Evolutionary conservation across 53 echinoderm and acorn worm genomes (phyloP).

Genomic region (Antedon mediterranea): DNA sequence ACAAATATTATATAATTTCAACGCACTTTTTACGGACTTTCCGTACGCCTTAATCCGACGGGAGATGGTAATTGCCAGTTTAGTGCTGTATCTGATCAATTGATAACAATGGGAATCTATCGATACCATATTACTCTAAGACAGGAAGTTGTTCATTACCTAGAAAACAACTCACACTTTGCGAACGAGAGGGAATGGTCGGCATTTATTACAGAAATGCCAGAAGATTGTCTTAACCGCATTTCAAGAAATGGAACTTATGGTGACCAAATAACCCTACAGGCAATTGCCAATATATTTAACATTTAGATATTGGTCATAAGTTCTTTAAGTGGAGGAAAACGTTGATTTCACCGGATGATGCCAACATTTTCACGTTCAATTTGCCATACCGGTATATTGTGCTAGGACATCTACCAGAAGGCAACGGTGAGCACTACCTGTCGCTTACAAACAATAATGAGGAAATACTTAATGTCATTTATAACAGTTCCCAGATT

Average conservation of each 20-base stretch:
- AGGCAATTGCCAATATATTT: conserved; percentile 15
- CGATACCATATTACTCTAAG: conserved; percentile 10
- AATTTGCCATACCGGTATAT: conserved; percentile 4
- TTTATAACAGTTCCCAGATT: conserved; percentile 18
- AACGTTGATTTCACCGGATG: conserved; percentile 8
- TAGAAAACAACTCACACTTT: conserved; percentile 2
- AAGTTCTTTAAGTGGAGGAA: conserved; percentile 14
- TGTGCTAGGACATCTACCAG: no score
- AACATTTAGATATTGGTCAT: conserved; percentile 5
- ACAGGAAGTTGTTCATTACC: conserved; percentile 10
- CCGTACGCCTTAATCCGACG: neutral
- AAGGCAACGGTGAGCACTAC: no score
- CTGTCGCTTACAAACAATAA: conserved; percentile 14
- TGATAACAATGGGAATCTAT: conserved; percentile 5
- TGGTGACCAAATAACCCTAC: conserved; percentile 9
- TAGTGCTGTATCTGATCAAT: conserved; percentile 15
- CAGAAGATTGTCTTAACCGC: conserved; percentile 6
- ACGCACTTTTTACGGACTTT: neutral
- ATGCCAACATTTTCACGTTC: conserved; percentile 6
- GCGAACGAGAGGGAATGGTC: conserved; percentile 7
- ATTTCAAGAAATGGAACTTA: conserved; percentile 7
- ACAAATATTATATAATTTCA: conserved; percentile 4
- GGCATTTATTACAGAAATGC: conserved; percentile 10
- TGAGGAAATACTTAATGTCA: conserved; percentile 9
- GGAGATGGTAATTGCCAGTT: conserved; percentile 9